Conservation (phyloP, 2,797 vertebrate species). For the Sebastes cheni region DNA sequence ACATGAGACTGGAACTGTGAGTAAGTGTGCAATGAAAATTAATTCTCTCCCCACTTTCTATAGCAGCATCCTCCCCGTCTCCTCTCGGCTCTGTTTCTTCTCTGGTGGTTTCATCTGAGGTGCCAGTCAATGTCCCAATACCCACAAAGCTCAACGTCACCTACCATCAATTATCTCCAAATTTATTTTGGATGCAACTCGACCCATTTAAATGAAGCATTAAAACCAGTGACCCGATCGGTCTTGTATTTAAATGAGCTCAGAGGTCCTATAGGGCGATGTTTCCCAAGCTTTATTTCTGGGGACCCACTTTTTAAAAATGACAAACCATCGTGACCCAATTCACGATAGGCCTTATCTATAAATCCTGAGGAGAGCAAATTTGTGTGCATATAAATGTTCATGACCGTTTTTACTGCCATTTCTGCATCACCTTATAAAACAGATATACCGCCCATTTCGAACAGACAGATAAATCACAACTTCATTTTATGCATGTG, state of each 20-base stretch:
- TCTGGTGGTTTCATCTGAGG: neutral
- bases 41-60: constrained; percentile 6
- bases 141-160: neutral
- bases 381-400: no score
- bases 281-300: no score
- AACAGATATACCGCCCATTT: no score
- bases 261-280: neutral
- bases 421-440: no score
- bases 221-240: neutral
- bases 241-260: neutral
- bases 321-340: no score
- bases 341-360: no score
- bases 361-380: no score
- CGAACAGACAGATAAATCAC: no score
- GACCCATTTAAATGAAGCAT: neutral
- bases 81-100: neutral
- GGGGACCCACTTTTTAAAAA: no score
- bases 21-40: constrained; percentile 26
- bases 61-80: neutral
- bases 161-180: neutral
- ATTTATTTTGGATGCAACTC: neutral
- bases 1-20: constrained; percentile 33
- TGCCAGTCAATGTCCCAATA: neutral
- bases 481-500: no score
- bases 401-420: no score